Evolutionary conservation across 92 coral and sea anemone genomes (phyloP).

Genomic region (Porites cylindrica): DNA sequence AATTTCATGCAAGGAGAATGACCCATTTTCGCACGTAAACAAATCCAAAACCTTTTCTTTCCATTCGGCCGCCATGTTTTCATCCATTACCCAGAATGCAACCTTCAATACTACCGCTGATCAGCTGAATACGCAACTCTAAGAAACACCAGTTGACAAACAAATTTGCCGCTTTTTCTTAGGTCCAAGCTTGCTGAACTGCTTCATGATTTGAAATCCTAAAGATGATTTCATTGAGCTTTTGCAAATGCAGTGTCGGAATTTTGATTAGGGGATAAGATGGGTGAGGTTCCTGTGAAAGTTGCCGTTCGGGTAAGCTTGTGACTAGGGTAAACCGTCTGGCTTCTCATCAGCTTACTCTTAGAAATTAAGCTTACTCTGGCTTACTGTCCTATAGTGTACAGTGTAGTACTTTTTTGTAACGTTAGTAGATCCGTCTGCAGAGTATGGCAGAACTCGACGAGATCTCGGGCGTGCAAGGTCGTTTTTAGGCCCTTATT

Average conservation of each 20-base stretch:
- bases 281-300: slow-evolving; percentile 95
- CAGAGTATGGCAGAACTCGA: no score
- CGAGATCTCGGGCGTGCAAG: no score
- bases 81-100: slow-evolving; percentile 22
- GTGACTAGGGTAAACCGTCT: background rate
- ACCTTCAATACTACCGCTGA: slow-evolving; percentile 12
- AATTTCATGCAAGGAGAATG: slow-evolving; percentile 38
- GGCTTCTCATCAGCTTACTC: no score
- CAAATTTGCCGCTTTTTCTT: slow-evolving; percentile 9
- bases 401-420: no score
- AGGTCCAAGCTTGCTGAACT: background rate
- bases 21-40: slow-evolving; percentile 4
- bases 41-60: slow-evolving; percentile 4
- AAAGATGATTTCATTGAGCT: background rate
- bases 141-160: slow-evolving; percentile 35
- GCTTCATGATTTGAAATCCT: background rate
- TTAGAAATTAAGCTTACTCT: no score
- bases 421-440: no score
- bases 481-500: no score
- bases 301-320: slow-evolving; percentile 91
- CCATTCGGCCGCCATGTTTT: slow-evolving; percentile 19
- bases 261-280: slow-evolving; percentile 25
- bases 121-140: background rate
- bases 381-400: no score
- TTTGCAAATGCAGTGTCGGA: background rate